Conservation (phyloP, 2,113 vertebrate species). For the Heterochromis multidens region DNA sequence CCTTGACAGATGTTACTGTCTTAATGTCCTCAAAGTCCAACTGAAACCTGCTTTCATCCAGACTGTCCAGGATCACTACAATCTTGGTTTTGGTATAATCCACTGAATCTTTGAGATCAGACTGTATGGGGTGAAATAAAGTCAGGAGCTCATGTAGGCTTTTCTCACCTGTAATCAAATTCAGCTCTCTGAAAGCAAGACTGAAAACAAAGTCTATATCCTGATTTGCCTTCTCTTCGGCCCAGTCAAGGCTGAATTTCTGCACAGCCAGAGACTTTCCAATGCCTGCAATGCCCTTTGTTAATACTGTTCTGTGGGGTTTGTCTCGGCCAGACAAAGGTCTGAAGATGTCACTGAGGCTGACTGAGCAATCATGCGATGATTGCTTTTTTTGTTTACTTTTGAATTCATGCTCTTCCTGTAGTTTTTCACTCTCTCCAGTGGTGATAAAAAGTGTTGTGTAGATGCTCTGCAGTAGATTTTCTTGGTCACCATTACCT, state of each 20-base stretch:
- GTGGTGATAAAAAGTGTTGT: not conserved
- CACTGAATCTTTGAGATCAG: not conserved
- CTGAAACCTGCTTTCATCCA: constrained; percentile 55
- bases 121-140: constrained; percentile 13
- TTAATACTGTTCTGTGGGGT: constrained; percentile 8
- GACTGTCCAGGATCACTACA: constrained; percentile 48
- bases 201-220: constrained; percentile 41
- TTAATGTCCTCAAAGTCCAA: constrained; percentile 27
- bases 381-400: not conserved
- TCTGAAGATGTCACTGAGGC: constrained; percentile 7
- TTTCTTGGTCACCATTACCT: not conserved
- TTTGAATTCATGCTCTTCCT: not conserved
- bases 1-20: not conserved
- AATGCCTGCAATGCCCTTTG: constrained; percentile 47
- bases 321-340: not conserved
- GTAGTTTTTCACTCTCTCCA: not conserved
- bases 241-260: constrained; percentile 51
- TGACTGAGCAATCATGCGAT: fast-evolving
- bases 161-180: not conserved
- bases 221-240: not conserved
- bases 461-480: not conserved
- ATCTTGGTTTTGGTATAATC: not conserved
- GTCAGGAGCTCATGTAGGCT: constrained; percentile 29
- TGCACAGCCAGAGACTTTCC: constrained; percentile 54
- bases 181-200: constrained; percentile 50